Base-by-base conservation (phyloP, 2,888 invertebrate genomes). In the Thyatira batis region DNA sequence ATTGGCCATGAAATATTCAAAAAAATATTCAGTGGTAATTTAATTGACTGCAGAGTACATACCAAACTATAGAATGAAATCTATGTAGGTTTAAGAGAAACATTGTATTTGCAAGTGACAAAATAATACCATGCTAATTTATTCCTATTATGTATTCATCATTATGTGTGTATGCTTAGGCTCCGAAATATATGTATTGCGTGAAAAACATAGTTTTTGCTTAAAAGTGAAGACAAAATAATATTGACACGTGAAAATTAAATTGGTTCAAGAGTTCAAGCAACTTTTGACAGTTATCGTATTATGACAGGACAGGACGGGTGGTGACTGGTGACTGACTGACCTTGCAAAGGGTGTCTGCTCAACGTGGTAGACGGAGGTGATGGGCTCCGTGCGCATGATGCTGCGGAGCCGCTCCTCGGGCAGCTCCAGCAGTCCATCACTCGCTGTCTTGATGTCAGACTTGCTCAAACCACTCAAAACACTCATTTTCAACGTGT, bases 341-440 rank as follows among this genome's bases (percentile, higher is more conserved):
- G 92, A 96, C 96, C 96, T 96, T 93, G 96, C 96, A 92, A 96
- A 96, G 79, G 96, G 96, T 78, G 95, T 95, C 89, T 95, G 95
- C 87, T 96, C 96, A 76, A 96, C 95, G 86, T 95, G 94, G 87
- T 96, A 96, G 67, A 95, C 94, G 73, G 95, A 94, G 72, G 95
- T 94, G 87, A 96, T 96, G 73, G 95, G 94, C 81, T 95, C 94
- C 82, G 94, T 93, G 73, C 95, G 94, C 84, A 96, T 93, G 82
- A 96, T 91, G 82, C 93, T 93, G 75, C 94, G 92, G 73, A 95
- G 90, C 78, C 93, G 92, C 73, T 95, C 95, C 82, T 95, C 94
- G 54, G 94, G 93, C 76, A 96, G 92, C 89, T 94, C 94, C 85
- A 96, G 89, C 73, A 96, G 94, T 69, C 96, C 96, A 87, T 95